Conservation (phyloP, 2,888 invertebrate genomes). For the Sarcophaga carnaria region DNA sequence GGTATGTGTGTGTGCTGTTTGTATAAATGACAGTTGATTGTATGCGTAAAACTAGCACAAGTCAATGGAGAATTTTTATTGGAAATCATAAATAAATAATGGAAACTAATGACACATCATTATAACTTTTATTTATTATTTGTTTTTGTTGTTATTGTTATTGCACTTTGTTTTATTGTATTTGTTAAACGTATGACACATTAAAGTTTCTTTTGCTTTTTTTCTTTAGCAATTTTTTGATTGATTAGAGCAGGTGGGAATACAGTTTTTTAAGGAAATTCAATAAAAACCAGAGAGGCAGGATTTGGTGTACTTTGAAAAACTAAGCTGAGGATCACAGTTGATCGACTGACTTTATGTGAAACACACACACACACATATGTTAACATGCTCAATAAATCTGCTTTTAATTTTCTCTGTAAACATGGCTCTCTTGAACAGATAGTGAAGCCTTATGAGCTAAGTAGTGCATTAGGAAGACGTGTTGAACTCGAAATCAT, state of each 20-base stretch:
- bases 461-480: too few relatives aligned
- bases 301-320: too few relatives aligned
- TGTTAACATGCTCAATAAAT: too few relatives aligned
- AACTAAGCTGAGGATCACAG: too few relatives aligned
- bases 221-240: neutral
- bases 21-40: neutral
- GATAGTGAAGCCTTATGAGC: too few relatives aligned
- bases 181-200: conserved; percentile 33
- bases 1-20: neutral
- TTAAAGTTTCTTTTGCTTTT: conserved; percentile 9
- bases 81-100: conserved; percentile 60
- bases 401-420: too few relatives aligned
- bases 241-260: conserved; percentile 16
- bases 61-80: conserved; percentile 59
- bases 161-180: conserved; percentile 8
- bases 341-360: too few relatives aligned
- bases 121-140: conserved; percentile 39
- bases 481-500: too few relatives aligned
- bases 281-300: too few relatives aligned
- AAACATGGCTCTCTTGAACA: too few relatives aligned
- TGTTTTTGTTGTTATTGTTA: neutral
- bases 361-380: too few relatives aligned
- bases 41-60: conserved; percentile 40
- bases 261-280: too few relatives aligned
- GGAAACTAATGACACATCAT: conserved; percentile 61